Conservation (phyloP, 2,113 vertebrate genomes). For the Capreolus pygargus region DNA sequence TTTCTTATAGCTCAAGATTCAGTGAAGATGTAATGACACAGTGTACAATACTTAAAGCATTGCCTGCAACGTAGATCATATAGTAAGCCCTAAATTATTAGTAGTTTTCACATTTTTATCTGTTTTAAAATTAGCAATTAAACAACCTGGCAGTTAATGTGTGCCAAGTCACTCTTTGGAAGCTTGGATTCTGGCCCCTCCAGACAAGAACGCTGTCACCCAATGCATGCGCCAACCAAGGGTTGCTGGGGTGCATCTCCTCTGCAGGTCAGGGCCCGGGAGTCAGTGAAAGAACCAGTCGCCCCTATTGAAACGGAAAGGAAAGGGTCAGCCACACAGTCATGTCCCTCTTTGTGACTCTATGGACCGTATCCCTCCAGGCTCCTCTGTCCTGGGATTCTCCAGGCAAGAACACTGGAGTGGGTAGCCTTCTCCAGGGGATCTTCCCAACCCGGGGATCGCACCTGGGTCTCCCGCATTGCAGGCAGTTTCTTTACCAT, state of each 20-base stretch:
- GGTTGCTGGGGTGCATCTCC: not conserved
- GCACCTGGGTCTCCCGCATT: not conserved
- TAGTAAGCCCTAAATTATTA: not conserved
- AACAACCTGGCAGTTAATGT: not conserved
- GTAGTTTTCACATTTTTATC: not conserved
- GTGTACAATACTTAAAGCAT: not conserved
- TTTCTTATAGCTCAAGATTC: not conserved
- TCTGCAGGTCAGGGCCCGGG: not conserved
- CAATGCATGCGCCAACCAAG: not conserved
- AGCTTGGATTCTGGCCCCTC: not conserved
- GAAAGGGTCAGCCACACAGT: not conserved
- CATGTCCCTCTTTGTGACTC: not conserved
- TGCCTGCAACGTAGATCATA: not conserved
- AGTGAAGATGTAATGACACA: not conserved
- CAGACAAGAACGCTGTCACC: not conserved
- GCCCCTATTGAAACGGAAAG: not conserved
- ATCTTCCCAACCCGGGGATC: not conserved
- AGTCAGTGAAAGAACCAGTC: not conserved
- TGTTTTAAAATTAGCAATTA: not conserved
- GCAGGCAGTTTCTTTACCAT: not conserved
- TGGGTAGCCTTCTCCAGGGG: not conserved
- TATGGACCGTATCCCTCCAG: not conserved
- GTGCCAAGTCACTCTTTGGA: not conserved
- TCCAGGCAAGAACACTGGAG: not conserved
- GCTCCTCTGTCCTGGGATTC: not conserved